These are phyloP conservation scores for Archaeoteleia sp. DNA, from an alignment of 2,888 invertebrate species.

Conservation along the genomic window DNA sequence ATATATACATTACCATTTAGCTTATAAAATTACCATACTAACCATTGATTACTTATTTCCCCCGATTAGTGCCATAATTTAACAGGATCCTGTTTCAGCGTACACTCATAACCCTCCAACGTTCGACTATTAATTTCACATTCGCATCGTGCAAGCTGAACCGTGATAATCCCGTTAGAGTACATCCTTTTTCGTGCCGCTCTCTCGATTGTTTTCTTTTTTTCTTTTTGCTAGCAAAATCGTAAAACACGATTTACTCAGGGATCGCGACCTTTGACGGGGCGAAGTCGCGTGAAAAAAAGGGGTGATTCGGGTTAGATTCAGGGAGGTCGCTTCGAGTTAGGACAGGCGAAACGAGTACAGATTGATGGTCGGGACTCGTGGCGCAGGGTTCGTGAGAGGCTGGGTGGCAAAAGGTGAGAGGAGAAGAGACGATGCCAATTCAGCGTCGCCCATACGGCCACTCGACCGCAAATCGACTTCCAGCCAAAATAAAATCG, in stretches of 20 bases:
- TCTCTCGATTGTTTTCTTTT: background rate
- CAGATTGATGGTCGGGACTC: slow-evolving; percentile 51
- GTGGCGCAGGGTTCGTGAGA: slow-evolving; percentile 21
- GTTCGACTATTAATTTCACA: no score
- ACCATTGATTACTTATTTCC: no score
- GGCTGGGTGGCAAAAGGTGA: slow-evolving; percentile 15
- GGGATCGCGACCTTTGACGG: slow-evolving; percentile 42
- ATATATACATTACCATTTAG: no score
- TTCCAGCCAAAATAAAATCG: slow-evolving; percentile 71
- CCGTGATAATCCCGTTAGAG: no score
- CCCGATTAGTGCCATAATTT: no score
- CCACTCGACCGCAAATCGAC: slow-evolving; percentile 71
- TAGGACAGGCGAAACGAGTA: slow-evolving; percentile 50
- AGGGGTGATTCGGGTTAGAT: slow-evolving; percentile 36
- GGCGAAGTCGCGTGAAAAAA: slow-evolving; percentile 45
- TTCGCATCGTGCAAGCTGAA: no score
- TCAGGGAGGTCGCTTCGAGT: slow-evolving; percentile 41
- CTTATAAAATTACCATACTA: no score
- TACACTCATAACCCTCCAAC: no score
- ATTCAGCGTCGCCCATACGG: slow-evolving; percentile 70
- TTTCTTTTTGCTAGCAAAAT: slow-evolving; percentile 40
- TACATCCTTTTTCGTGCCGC: no score
- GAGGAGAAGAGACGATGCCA: slow-evolving; percentile 56
- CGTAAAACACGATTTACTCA: slow-evolving; percentile 51
- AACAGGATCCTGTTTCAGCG: no score